Conservation (phyloP, 2,113 vertebrate genomes). For the Pseudorasbora parva region DNA sequence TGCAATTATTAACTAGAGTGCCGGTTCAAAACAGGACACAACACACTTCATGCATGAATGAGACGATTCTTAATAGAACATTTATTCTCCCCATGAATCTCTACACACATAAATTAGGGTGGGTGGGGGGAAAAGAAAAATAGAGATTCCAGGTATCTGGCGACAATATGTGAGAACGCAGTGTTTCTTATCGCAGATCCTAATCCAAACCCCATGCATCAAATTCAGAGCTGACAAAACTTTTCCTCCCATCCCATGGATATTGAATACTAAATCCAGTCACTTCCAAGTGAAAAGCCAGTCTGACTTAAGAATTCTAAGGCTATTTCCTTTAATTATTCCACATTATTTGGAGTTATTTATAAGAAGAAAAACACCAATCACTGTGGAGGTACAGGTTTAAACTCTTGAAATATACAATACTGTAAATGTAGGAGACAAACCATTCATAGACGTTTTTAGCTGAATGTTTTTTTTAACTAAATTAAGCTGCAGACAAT, state of each 20-base stretch:
- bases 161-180: constrained; percentile 1
- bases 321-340: neutral
- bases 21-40: neutral
- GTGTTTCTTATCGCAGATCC: constrained; percentile 3
- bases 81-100: neutral
- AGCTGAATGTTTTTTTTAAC: neutral
- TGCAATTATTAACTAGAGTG: neutral
- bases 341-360: neutral
- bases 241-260: neutral
- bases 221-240: constrained; percentile 9
- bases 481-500: neutral
- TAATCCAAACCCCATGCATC: neutral
- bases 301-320: neutral
- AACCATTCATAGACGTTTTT: constrained; percentile 1
- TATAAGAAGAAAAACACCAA: neutral
- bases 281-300: neutral
- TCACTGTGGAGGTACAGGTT: neutral
- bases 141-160: neutral
- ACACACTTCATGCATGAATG: neutral
- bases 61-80: neutral
- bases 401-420: constrained; percentile 18
- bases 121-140: neutral
- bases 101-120: neutral
- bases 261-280: neutral
- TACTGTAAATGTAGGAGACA: neutral